Evolutionary conservation across 2,888 invertebrate genomes (phyloP), one percentile per base, ranked within the genome.

Genomic region (Hecatera dysodea): DNA sequence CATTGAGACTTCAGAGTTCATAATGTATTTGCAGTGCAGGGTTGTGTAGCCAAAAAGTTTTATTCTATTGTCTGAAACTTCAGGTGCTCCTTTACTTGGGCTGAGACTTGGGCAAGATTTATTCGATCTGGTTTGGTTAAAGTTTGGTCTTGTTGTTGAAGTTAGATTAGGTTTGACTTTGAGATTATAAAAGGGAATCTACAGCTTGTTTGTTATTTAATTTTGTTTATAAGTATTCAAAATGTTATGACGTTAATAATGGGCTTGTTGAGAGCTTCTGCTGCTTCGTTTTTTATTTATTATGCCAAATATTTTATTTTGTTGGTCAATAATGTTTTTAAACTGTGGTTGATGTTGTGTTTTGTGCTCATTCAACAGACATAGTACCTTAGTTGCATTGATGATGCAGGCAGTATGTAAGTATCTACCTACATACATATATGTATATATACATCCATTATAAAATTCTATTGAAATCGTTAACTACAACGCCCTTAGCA

Each of bases 11-110:
- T 59, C 70, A 67, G 2, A 29, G 64, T 8, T 76, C 60, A 46
- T 75, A 67, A 67, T 59, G 52, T 75, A 74, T 72, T 65, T 81
- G 67, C 36, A 70, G 50, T 71, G 36, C 27, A 67, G 19, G 56
- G 9, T 52, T 46, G 53, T 67, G 39, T 65, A 56, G 36, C 50
- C 9, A 15, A 1, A 29, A 46, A 60, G 6, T 69, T 65, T 56
- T 46, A 39, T 67, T 53, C 44, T 48, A 17, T 56, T 59, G 11
- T n/a, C 44, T 36, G 55, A 60, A 71, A 80, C 27, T 70, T 60
- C 22, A 59, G 48, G 24, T 53, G 46, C 33, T 62, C 29, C 39
- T 65, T 57, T 22, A 39, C 22, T 52, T n/a, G 7, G 2, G 27
- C 48, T 44, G 19, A 46, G 33, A 39, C 22, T 52, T n/a, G 7